phyloP scores from a whole-genome alignment of 2,888 invertebrate genomes.

The Dastarcus helophoroides region DNA sequence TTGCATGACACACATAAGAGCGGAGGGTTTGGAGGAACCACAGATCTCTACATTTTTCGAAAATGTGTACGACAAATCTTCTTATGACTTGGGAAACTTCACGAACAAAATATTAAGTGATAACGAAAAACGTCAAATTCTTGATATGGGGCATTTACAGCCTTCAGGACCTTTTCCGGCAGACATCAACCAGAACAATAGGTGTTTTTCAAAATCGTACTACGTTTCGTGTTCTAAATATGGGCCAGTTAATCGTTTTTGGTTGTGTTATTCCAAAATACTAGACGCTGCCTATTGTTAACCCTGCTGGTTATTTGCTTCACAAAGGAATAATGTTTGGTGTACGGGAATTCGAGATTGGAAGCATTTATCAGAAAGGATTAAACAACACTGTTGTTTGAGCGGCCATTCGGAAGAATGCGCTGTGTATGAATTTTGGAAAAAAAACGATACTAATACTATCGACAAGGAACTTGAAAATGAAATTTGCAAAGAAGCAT shows the following conservation, averaged over 20 bases:
- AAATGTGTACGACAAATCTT: conserved; percentile 12
- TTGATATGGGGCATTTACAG: conserved; percentile 10
- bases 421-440: conserved; percentile 12
- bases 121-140: conserved; percentile 12
- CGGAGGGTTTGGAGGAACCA: conserved; percentile 9
- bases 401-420: conserved; percentile 10
- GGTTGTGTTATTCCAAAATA: conserved; percentile 6
- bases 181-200: conserved; percentile 7
- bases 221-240: conserved; percentile 7
- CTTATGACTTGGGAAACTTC: conserved; percentile 13
- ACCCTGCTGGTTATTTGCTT: conserved; percentile 12
- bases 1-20: conserved; percentile 4
- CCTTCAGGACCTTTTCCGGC: conserved; percentile 6
- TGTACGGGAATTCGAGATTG: conserved; percentile 9
- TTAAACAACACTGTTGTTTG: no score
- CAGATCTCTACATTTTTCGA: conserved; percentile 9
- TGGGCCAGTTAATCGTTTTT: conserved; percentile 5
- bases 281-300: conserved; percentile 7
- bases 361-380: conserved; percentile 13
- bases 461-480: no score
- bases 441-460: conserved; percentile 13
- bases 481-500: conserved; percentile 11
- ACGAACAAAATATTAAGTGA: conserved; percentile 11
- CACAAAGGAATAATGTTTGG: conserved; percentile 5
- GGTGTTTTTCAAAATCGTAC: conserved; percentile 7